Conservation (phyloP, 2,888 invertebrate species). For the Lycaena phlaeas region DNA sequence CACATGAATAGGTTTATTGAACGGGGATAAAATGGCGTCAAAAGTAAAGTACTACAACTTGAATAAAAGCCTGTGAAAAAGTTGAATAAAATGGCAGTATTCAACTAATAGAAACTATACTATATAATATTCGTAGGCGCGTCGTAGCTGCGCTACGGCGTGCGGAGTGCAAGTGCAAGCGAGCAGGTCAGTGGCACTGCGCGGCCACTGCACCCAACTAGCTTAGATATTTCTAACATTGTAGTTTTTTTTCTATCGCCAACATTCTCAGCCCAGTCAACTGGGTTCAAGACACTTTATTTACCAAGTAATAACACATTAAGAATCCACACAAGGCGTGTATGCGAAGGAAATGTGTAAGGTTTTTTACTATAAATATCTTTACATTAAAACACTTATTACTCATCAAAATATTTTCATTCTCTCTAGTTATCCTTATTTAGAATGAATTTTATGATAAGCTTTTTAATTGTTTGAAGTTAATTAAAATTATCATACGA, state of each 20-base stretch:
- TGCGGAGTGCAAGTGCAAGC: slow-evolving; percentile 34
- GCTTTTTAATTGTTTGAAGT: too few species aligned
- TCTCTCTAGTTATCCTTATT: slow-evolving; percentile 2
- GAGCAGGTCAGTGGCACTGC: slow-evolving; percentile 61
- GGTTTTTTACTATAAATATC: background rate
- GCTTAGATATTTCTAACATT: slow-evolving; percentile 68
- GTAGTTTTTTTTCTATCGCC: slow-evolving; percentile 63
- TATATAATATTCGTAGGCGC: too few species aligned
- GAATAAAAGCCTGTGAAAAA: too few species aligned
- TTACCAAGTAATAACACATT: slow-evolving; percentile 21
- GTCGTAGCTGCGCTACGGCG: slow-evolving; percentile 48
- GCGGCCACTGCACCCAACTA: slow-evolving; percentile 64
- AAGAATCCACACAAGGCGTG: slow-evolving; percentile 18
- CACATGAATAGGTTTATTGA: background rate
- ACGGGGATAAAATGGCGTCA: too few species aligned
- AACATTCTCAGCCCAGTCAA: slow-evolving; percentile 51
- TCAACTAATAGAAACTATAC: too few species aligned
- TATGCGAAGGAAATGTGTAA: slow-evolving; percentile 1
- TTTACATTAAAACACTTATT: background rate
- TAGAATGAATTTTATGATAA: background rate
- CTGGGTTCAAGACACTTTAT: slow-evolving; percentile 32
- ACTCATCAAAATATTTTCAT: background rate
- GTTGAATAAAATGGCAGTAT: too few species aligned
- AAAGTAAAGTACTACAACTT: too few species aligned
- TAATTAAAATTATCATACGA: too few species aligned